Evolutionary conservation across 2,113 vertebrate species (phyloP), one percentile per base, ranked within the genome.

Genomic region (Sturnus vulgaris): DNA sequence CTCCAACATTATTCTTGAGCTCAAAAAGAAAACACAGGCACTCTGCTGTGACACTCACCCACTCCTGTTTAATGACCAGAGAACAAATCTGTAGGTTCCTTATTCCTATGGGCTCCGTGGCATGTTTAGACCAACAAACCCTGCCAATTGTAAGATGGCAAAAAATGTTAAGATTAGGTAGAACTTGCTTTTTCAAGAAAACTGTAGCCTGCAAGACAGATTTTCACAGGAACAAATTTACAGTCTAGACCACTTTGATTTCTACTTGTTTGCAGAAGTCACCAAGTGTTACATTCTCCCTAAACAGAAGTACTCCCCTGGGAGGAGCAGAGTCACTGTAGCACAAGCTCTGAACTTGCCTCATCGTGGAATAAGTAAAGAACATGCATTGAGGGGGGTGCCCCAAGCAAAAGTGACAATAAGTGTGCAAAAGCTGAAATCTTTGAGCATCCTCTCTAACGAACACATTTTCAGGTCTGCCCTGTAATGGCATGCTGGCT

Each of bases 361-460:
- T 92, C 24, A 28, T 55, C 15, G 50, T 55, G 46, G 47, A 77
- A 88, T 63, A 82, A 92, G 66, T 27, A 21, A 90, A 72, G n/a
- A 76, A 66, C 35, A 25, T 5, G 24, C 42, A 52, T 0, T 42
- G 60, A 81, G 56, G 56, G 75, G 18, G 9, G 19, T 88, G 91
- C 76, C 68, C 46, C 21, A 3, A 63, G 64, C 68, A 71, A 83
- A 86, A 68, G 40, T 33, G 68, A 52, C 64, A 86, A 25, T 11
- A 65, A 57, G 55, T 20, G 10, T 59, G 82, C 82, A 93, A 46
- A 80, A 83, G 20, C 47, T 55, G 53, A 66, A 65, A 65, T 55
- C 66, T 88, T 79, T 17, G 42, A 80, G 55, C 66, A 82, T 39
- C 59, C 50, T 78, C 27, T 18, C 40, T 86, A 93, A 92, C 20